These are phyloP conservation scores for Sitta europaea DNA, from an alignment of 2,113 vertebrate genomes.

Conservation along the genomic window DNA sequence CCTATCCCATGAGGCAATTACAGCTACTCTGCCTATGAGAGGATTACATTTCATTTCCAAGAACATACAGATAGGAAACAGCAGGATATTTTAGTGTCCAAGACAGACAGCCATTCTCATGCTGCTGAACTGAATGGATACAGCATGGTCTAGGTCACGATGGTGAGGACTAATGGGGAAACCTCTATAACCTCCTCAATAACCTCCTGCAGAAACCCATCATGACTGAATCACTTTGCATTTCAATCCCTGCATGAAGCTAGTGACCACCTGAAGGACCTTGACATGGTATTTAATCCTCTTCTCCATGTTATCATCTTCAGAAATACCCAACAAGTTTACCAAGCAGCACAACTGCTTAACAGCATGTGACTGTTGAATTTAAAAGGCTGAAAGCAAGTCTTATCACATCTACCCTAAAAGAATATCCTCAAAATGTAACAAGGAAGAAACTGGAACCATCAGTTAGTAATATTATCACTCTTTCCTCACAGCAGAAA, in stretches of 20 bases:
- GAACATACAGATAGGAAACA: background rate
- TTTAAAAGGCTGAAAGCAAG: background rate
- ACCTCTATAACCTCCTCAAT: background rate
- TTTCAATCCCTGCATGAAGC: background rate
- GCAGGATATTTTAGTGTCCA: background rate
- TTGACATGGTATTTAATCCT: background rate
- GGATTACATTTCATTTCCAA: background rate
- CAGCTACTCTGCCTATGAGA: background rate
- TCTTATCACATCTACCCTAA: background rate
- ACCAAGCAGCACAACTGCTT: background rate
- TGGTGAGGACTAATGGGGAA: background rate
- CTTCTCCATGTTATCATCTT: background rate
- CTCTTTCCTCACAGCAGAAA: background rate
- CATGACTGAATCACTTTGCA: background rate
- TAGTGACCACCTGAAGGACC: background rate
- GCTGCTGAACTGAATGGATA: background rate
- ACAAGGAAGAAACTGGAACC: background rate
- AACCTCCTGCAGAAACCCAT: background rate
- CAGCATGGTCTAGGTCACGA: accelerated
- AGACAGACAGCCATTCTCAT: background rate
- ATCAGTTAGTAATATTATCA: background rate
- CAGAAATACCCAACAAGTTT: background rate
- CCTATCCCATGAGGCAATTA: background rate
- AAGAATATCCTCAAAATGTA: background rate
- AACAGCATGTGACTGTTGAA: background rate